phyloP scores from a whole-genome alignment of 2,113 vertebrate species.

The Cinclus cinclus region DNA sequence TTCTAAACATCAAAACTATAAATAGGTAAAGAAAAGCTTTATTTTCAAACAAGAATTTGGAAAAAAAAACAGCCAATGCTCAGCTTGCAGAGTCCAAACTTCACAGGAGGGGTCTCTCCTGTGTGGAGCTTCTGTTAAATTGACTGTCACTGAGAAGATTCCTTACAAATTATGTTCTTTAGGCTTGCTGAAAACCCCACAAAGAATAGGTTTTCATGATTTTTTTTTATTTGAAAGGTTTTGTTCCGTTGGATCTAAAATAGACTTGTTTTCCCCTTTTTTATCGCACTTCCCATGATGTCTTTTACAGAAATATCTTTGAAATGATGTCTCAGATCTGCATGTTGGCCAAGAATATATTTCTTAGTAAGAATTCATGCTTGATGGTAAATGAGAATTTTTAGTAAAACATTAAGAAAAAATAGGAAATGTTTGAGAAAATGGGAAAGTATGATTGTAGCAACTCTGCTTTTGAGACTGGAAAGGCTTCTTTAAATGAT shows the following conservation, averaged over 20 bases:
- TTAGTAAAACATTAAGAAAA: not conserved
- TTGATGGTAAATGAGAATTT: not conserved
- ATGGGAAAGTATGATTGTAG: not conserved
- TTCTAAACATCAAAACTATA: not conserved
- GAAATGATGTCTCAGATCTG: not conserved
- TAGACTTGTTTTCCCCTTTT: not conserved
- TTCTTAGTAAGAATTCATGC: not conserved
- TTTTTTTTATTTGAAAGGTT: not conserved
- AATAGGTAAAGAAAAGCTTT: not conserved
- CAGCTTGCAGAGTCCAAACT: not conserved
- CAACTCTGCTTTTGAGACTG: not conserved
- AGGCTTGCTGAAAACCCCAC: not conserved
- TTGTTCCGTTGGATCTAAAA: not conserved
- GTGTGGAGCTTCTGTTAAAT: not conserved
- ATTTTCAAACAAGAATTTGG: not conserved
- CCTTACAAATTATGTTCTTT: not conserved
- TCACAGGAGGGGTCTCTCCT: not conserved
- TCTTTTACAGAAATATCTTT: not conserved
- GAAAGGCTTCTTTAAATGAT: not conserved
- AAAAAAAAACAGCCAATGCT: rapidly evolving
- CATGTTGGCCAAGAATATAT: not conserved
- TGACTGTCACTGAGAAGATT: not conserved
- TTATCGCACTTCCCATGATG: not conserved
- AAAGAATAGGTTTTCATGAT: not conserved
- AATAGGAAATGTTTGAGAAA: not conserved